Evolutionary conservation across 1,140 invertebrate genomes (phyloP).

Genomic region (Nymphalis io): DNA sequence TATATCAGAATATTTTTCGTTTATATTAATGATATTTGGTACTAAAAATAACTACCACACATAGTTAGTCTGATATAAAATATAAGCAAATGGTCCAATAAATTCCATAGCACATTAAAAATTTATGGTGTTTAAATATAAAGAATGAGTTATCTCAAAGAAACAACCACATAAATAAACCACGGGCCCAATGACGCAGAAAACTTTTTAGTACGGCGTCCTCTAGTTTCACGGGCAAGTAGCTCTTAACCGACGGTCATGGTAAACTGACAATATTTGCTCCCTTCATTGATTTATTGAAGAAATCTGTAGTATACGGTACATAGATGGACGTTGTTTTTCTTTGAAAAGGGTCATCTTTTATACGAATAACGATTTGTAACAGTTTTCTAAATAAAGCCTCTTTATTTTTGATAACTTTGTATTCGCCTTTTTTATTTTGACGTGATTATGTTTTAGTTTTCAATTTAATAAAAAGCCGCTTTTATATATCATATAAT

Average conservation of each 20-base stretch:
- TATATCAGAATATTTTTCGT: too few relatives aligned
- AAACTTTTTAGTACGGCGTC: constrained; percentile 25
- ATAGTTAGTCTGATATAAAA: too few relatives aligned
- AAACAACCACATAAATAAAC: constrained; percentile 18
- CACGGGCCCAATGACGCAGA: constrained; percentile 20
- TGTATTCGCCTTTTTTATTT: too few relatives aligned
- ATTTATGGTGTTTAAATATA: constrained; percentile 11
- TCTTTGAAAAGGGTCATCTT: constrained; percentile 8
- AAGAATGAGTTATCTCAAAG: constrained; percentile 22
- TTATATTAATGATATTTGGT: too few relatives aligned
- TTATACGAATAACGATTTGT: neutral
- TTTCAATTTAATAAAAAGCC: too few relatives aligned
- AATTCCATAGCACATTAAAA: neutral
- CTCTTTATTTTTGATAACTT: neutral
- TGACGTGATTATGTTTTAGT: too few relatives aligned
- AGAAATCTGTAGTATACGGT: constrained; percentile 17
- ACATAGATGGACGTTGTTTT: constrained; percentile 16
- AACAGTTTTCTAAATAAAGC: neutral
- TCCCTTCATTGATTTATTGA: constrained; percentile 27
- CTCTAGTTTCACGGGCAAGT: constrained; percentile 32
- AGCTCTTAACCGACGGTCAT: constrained; percentile 14
- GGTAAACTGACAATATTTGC: constrained; percentile 11
- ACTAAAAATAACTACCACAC: too few relatives aligned
- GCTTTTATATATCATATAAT: too few relatives aligned
- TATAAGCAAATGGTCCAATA: neutral